A percentile compares a stretch with the other conserved stretches of the same genome.
These are phyloP conservation scores for Planococcus citri DNA, from an alignment of 1,140 invertebrate species.

Conservation along the genomic window DNA sequence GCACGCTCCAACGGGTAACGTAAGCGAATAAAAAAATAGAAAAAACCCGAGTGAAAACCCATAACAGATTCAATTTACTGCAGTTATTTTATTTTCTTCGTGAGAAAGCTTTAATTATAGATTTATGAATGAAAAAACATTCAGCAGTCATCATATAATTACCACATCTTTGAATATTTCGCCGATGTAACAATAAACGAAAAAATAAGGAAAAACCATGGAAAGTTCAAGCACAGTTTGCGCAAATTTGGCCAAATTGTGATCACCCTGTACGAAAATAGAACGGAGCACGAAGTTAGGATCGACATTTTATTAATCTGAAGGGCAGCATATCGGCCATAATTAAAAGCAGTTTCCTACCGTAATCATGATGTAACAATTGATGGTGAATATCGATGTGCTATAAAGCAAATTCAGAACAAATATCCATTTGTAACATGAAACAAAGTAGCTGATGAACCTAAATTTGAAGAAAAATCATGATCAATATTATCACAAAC, in stretches of 20 bases:
- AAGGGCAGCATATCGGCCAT: not conserved
- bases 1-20: too few species aligned
- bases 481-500: not conserved
- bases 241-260: not conserved
- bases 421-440: not conserved
- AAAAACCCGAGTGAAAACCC: too few species aligned
- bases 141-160: too few species aligned
- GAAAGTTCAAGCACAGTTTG: not conserved
- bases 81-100: too few species aligned
- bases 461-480: not conserved
- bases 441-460: not conserved
- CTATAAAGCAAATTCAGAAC: not conserved
- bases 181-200: slow-evolving; percentile 10
- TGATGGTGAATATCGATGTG: not conserved
- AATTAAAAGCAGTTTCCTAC: not conserved
- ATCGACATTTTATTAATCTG: not conserved
- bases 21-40: too few species aligned
- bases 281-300: not conserved
- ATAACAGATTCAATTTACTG: too few species aligned
- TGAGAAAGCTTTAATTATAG: too few species aligned
- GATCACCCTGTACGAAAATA: not conserved
- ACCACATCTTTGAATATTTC: slow-evolving; percentile 10
- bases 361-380: not conserved
- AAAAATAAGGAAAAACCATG: slow-evolving; percentile 1
- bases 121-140: too few species aligned